Evolutionary conservation across 2,797 vertebrate genomes (phyloP), one percentile per base, ranked within the genome.

Genomic region (Varecia variegata): DNA sequence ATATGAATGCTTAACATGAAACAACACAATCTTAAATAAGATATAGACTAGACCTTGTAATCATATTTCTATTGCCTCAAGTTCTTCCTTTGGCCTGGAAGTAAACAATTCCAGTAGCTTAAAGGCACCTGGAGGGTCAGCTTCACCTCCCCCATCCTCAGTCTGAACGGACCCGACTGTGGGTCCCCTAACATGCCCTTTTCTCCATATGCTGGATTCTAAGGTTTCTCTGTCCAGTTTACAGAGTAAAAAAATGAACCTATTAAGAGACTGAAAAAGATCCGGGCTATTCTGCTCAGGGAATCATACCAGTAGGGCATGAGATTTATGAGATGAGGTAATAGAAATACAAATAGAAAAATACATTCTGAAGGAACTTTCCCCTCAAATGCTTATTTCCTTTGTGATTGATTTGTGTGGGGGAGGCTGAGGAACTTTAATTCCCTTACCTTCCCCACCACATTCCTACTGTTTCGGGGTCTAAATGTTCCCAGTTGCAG

Each of bases 321-420:
- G 83, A 94, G 94, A 93, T 96, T 96, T 96, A 88, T 92, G 95
- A 94, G 94, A 94, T 96, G 93, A 95, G 82, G 85, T 96, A 95
- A 97, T 91, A 80, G 83, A 94, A 96, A 95, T 96, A 92, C 90
- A 92, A 94, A 95, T 87, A 95, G 95, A 87, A 95, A 96, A 95
- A 94, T 92, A 88, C 71, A 74, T 58, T 93, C 74, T 70, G 54
- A 79, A 80, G 89, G 91, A 96, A 83, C 45, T 56, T 86, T 95
- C 60, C 13, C 81, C 96, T 97, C 76, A 60, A 73, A 91, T 77
- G 89, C 70, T 88, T 70, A 21, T 89, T 94, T 94, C 89, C 88
- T 96, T 62, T 58, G 74, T 94, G 94, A 95, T 88, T 94, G 96
- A 97, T 97, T 95, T 91, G 83, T 93, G 82, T 50, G 20, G 70